A percentile compares a stretch with the other conserved stretches of the same genome.
Conservation (phyloP, 1,140 invertebrate genomes). For the Lerema accius region DNA sequence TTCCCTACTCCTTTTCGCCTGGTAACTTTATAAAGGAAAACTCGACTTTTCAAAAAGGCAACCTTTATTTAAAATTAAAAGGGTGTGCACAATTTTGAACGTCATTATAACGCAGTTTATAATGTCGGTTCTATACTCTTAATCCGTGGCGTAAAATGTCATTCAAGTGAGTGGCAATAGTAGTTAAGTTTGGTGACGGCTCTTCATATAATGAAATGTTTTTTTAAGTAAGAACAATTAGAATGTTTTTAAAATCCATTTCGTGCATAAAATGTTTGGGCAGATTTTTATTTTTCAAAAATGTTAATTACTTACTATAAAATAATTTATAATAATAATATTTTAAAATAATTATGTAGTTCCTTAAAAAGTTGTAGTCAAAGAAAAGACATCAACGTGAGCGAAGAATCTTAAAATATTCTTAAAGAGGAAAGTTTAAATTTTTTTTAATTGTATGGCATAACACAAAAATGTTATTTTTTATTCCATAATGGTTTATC, state of each 20-base stretch:
- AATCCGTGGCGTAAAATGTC: constrained; percentile 8
- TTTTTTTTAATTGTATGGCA: too few relatives aligned
- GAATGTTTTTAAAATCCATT: too few relatives aligned
- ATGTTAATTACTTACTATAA: too few relatives aligned
- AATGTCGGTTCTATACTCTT: constrained; percentile 8
- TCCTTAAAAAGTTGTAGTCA: constrained; percentile 39
- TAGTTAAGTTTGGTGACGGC: not conserved
- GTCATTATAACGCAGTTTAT: constrained; percentile 26
- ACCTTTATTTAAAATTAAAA: constrained; percentile 28
- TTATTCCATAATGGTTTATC: too few relatives aligned
- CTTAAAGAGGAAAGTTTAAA: constrained; percentile 2
- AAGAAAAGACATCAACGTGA: constrained; percentile 70
- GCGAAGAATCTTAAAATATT: constrained; percentile 37
- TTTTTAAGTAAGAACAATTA: too few relatives aligned
- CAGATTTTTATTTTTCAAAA: too few relatives aligned
- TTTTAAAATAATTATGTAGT: constrained; percentile 7
- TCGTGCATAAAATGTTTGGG: too few relatives aligned
- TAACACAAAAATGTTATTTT: too few relatives aligned
- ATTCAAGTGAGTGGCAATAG: constrained; percentile 8
- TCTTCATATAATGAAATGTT: not conserved
- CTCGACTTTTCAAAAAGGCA: constrained; percentile 31
- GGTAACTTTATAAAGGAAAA: constrained; percentile 31
- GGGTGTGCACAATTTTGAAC: constrained; percentile 27
- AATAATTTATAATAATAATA: not conserved
- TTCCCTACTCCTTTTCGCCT: constrained; percentile 31